Conservation (phyloP, 35 echinoderm and acorn worm species). For the Apostichopus parvimensis region DNA sequence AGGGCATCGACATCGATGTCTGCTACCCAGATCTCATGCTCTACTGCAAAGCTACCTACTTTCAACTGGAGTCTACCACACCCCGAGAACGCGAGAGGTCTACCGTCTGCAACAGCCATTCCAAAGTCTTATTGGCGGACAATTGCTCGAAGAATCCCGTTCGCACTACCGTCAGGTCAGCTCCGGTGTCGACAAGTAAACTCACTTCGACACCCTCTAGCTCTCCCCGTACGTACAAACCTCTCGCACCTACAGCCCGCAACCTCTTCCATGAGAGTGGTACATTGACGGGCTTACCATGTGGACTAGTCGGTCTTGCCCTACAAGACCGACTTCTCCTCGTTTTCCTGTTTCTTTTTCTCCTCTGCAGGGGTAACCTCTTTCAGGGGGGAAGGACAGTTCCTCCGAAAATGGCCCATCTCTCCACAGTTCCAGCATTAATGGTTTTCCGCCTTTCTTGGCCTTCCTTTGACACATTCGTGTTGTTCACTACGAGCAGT, state of each 20-base stretch:
- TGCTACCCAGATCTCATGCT: slow-evolving; percentile 33
- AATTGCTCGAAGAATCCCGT: neutral
- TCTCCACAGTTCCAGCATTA: neutral
- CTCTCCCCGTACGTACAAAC: slow-evolving; percentile 20
- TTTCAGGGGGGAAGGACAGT: neutral
- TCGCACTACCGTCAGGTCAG: slow-evolving; percentile 20
- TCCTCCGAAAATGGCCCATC: neutral
- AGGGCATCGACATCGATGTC: neutral
- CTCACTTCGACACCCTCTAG: neutral
- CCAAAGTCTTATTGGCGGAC: neutral
- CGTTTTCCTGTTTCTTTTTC: slow-evolving; percentile 7
- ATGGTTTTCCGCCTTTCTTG: neutral
- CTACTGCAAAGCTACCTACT: neutral
- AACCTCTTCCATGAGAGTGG: neutral
- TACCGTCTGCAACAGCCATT: slow-evolving; percentile 6
- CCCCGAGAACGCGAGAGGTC: neutral
- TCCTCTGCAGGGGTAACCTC: neutral
- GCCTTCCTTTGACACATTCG: neutral
- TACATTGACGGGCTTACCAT: too few relatives aligned
- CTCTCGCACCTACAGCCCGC: too few relatives aligned
- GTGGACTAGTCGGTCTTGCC: neutral
- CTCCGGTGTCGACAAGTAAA: slow-evolving; percentile 21
- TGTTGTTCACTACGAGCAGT: neutral
- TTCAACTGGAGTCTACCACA: neutral
- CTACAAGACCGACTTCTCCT: slow-evolving; percentile 19